A percentile compares a stretch with the other conserved stretches of the same genome.
These are phyloP conservation scores for Proteles cristata DNA, from an alignment of 2,113 vertebrate genomes.

Conservation along the genomic window DNA sequence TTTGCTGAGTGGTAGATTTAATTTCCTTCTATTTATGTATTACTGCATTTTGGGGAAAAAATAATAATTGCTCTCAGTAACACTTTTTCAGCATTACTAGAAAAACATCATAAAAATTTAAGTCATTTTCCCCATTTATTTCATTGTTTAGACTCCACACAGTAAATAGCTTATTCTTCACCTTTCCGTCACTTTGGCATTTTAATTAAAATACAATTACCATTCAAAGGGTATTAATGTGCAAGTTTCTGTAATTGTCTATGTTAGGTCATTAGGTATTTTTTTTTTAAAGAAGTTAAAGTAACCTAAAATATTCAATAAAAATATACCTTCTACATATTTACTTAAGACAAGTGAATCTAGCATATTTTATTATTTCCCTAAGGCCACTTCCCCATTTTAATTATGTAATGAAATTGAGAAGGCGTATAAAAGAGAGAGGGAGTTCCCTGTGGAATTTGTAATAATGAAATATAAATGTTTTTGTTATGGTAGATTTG, in stretches of 20 bases:
- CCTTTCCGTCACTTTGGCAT: slow-evolving; percentile 66
- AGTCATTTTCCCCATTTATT: slow-evolving; percentile 34
- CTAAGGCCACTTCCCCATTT: slow-evolving; percentile 50
- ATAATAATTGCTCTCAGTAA: slow-evolving; percentile 67
- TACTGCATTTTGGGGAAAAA: slow-evolving; percentile 64
- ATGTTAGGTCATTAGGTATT: slow-evolving; percentile 50
- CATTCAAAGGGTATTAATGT: slow-evolving; percentile 57
- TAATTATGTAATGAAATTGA: slow-evolving; percentile 75
- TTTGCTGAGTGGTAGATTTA: slow-evolving; percentile 61
- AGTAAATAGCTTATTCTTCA: slow-evolving; percentile 68
- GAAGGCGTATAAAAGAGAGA: slow-evolving; percentile 52
- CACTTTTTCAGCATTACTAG: slow-evolving; percentile 60
- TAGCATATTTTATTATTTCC: slow-evolving; percentile 60
- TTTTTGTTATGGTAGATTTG: slow-evolving; percentile 68
- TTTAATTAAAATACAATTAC: slow-evolving; percentile 75
- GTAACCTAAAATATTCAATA: slow-evolving; percentile 43
- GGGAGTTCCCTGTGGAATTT: slow-evolving; percentile 58
- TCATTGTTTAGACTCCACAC: not conserved
- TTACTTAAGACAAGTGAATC: slow-evolving; percentile 63
- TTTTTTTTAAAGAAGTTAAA: slow-evolving; percentile 52
- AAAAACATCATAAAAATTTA: slow-evolving; percentile 50
- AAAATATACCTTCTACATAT: slow-evolving; percentile 26
- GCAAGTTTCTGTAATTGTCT: slow-evolving; percentile 59
- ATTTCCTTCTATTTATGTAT: slow-evolving; percentile 74
- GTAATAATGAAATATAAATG: slow-evolving; percentile 75